Conservation (phyloP, 1,140 invertebrate genomes). For the Zaprionus gabonicus region DNA sequence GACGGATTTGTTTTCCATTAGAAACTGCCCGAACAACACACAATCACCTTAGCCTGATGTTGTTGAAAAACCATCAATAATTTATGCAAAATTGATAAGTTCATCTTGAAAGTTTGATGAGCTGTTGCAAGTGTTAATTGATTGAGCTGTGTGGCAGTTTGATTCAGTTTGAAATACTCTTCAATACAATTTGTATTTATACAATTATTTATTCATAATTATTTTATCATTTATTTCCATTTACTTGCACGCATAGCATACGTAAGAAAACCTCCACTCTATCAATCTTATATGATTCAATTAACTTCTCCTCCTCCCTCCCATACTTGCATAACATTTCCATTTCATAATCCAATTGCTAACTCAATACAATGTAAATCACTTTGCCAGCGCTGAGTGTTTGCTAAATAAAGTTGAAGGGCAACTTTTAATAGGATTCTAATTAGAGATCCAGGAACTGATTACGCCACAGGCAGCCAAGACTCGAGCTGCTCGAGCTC, state of each 20-base stretch:
- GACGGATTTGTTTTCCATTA: constrained; percentile 72
- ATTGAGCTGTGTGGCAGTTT: too few relatives aligned
- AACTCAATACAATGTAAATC: background rate
- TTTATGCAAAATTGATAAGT: background rate
- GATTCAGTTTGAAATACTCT: background rate
- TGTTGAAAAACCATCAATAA: background rate
- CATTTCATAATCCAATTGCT: constrained; percentile 5
- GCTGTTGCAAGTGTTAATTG: background rate
- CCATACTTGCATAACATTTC: background rate
- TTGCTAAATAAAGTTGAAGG: background rate
- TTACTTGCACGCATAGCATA: too few relatives aligned
- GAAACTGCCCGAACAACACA: constrained; percentile 32
- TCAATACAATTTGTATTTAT: background rate
- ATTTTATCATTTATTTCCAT: background rate
- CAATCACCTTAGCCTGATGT: background rate
- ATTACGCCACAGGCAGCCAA: constrained; percentile 14
- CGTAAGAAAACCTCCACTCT: too few relatives aligned
- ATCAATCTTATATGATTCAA: background rate
- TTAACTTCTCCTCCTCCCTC: background rate
- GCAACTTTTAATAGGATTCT: constrained; percentile 4
- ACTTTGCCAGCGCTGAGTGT: background rate
- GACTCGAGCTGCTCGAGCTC: background rate
- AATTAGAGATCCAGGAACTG: constrained; percentile 16
- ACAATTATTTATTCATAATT: background rate
- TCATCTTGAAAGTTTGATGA: background rate